Conservation (phyloP, 2,888 invertebrate genomes). For the Myopa testacea region DNA sequence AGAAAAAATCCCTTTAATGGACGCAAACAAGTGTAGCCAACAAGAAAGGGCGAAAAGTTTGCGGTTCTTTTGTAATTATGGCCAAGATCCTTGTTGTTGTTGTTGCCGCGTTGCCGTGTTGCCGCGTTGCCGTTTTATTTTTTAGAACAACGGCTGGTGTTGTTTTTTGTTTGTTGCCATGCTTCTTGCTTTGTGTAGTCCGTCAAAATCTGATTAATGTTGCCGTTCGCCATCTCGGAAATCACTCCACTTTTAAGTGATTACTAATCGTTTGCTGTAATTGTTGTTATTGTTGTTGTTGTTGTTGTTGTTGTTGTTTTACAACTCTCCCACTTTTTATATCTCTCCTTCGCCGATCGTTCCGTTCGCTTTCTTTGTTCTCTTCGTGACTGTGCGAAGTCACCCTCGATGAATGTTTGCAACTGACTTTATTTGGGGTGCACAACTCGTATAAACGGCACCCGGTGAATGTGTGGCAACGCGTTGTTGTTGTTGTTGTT, state of each 20-base stretch:
- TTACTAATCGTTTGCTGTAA: slow-evolving; percentile 1
- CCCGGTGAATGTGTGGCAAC: background rate
- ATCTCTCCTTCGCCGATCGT: background rate
- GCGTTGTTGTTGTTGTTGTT: slow-evolving; percentile 12
- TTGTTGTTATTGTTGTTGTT: too few species aligned
- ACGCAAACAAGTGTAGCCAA: slow-evolving; percentile 40
- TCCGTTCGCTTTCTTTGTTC: background rate
- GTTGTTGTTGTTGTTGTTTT: too few species aligned
- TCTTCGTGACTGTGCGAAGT: background rate
- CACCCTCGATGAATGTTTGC: background rate
- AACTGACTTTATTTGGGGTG: background rate
- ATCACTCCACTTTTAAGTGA: slow-evolving; percentile 11
- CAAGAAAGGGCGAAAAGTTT: slow-evolving; percentile 36
- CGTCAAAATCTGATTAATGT: slow-evolving; percentile 21
- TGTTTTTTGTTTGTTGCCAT: slow-evolving; percentile 12
- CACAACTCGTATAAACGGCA: background rate
- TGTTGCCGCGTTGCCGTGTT: slow-evolving; percentile 19
- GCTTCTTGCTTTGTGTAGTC: background rate
- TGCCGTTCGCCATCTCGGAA: background rate
- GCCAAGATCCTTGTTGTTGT: slow-evolving; percentile 38
- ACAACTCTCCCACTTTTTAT: background rate
- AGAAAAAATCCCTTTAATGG: slow-evolving; percentile 24
- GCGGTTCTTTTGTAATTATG: slow-evolving; percentile 46
- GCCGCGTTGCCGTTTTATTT: background rate
- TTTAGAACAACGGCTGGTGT: background rate